phyloP scores from a whole-genome alignment of 2,888 invertebrate genomes.

The Acheta domesticus region DNA sequence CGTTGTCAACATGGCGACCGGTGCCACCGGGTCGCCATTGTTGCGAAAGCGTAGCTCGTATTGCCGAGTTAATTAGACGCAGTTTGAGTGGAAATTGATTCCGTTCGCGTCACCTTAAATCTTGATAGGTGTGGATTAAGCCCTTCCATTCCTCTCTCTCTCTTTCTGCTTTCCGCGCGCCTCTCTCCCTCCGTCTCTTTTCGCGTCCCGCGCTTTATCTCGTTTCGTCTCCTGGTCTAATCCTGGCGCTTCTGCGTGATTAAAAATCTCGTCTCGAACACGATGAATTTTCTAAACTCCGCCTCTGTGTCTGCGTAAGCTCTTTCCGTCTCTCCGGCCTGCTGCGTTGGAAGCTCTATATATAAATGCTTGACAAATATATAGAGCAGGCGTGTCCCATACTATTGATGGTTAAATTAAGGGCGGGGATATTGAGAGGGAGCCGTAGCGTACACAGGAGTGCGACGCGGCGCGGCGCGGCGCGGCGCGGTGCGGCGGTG shows the following conservation, averaged over 20 bases:
- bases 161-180: too few relatives aligned
- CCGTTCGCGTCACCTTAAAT: neutral
- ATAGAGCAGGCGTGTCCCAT: constrained; percentile 18
- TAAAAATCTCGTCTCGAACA: neutral
- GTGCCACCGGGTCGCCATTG: too few relatives aligned
- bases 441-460: neutral
- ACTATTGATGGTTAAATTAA: constrained; percentile 35
- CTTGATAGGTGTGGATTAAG: constrained; percentile 26
- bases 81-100: constrained; percentile 18
- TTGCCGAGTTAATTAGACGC: constrained; percentile 18
- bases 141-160: neutral
- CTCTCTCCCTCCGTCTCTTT: neutral
- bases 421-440: constrained; percentile 21
- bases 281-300: constrained; percentile 18
- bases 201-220: neutral
- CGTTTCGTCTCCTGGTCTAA: neutral
- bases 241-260: neutral
- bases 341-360: neutral
- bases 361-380: constrained; percentile 18
- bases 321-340: neutral
- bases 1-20: too few relatives aligned
- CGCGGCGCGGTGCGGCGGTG: neutral
- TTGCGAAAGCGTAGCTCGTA: neutral
- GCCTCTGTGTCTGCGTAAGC: neutral
- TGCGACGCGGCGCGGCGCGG: neutral